Percentiles rank a stretch among this genome's conserved stretches.
Conservation (phyloP, 2,888 invertebrate species). For the Lucinisca nassula region DNA sequence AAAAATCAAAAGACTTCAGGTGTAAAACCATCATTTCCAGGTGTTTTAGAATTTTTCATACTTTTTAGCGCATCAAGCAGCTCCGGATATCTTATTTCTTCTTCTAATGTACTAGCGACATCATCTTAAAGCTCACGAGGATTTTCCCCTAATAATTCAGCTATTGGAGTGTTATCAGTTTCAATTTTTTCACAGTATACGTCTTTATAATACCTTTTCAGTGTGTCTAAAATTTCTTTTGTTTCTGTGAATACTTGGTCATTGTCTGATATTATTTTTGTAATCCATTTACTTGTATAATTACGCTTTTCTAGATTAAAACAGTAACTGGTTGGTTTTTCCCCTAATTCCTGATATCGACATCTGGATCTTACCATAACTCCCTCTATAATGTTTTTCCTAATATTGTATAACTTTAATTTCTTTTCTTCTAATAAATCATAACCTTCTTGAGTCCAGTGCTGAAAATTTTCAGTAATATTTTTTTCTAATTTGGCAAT, state of each 20-base stretch:
- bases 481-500: background rate
- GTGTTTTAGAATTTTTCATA: slow-evolving; percentile 6
- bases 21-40: slow-evolving; percentile 2
- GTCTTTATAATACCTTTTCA: background rate
- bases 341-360: background rate
- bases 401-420: background rate
- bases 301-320: background rate
- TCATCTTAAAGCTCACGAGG: background rate
- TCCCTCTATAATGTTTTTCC: background rate
- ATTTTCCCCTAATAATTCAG: background rate
- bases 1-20: background rate
- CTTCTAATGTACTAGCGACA: background rate
- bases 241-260: background rate
- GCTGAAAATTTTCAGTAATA: background rate
- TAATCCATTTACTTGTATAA: background rate
- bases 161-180: background rate
- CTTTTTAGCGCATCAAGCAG: background rate
- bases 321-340: background rate
- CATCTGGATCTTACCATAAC: background rate
- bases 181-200: background rate
- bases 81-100: background rate
- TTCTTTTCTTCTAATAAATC: no score
- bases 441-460: no score
- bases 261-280: background rate
- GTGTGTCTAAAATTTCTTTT: background rate